phyloP scores from a whole-genome alignment of 2,113 vertebrate species.

The Cyphomyrus plagiostoma region DNA sequence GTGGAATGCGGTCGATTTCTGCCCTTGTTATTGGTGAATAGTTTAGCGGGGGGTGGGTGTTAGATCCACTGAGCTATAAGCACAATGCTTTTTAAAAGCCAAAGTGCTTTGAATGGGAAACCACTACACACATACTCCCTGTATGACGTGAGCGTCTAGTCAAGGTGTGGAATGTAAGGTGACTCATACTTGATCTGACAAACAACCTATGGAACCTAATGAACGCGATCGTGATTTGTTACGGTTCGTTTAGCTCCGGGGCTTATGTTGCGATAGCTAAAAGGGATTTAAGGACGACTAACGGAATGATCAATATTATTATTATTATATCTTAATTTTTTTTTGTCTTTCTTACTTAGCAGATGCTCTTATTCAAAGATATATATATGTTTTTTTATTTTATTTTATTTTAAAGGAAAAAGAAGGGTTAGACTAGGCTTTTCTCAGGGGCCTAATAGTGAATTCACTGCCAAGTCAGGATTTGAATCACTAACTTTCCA shows the following conservation, averaged over 20 bases:
- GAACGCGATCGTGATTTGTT: neutral
- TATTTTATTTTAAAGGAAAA: neutral
- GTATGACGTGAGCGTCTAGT: neutral
- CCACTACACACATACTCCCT: neutral
- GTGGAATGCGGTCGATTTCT: conserved; percentile 17
- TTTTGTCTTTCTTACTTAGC: neutral
- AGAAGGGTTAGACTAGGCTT: neutral
- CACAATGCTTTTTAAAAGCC: neutral
- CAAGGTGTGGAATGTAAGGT: neutral
- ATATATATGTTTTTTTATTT: neutral
- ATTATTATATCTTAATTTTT: neutral
- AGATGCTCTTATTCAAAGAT: neutral
- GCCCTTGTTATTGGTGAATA: conserved; percentile 6
- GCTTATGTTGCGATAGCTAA: neutral
- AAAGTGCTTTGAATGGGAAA: neutral
- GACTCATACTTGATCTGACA: neutral
- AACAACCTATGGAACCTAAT: neutral
- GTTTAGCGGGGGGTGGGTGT: neutral
- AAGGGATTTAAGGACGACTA: neutral
- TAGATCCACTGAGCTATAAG: conserved; percentile 3
- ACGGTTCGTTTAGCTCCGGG: neutral
- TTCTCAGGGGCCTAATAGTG: neutral
- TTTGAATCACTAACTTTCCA: neutral
- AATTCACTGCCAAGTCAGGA: neutral
- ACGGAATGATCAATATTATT: neutral